These are phyloP conservation scores for Agrypnia vestita DNA, from an alignment of 1,140 invertebrate species.

Conservation along the genomic window DNA sequence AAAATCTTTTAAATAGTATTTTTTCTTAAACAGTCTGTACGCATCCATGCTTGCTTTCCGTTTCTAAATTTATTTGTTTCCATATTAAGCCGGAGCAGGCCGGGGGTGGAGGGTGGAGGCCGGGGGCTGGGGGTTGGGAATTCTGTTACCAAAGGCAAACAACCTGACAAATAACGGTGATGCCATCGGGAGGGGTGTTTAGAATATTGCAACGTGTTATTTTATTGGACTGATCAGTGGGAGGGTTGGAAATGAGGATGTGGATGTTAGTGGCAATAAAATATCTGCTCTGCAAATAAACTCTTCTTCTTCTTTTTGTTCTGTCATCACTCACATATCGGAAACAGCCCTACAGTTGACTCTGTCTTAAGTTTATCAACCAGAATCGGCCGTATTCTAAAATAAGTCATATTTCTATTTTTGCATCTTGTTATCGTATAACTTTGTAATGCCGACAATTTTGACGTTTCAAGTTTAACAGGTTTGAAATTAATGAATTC, in stretches of 20 bases:
- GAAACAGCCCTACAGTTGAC: too few relatives aligned
- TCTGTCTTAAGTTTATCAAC: too few relatives aligned
- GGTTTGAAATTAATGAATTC: too few relatives aligned
- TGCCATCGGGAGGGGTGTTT: not conserved
- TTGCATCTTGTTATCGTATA: too few relatives aligned
- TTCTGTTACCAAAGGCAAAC: constrained; percentile 45
- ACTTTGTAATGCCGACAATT: too few relatives aligned
- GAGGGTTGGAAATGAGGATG: not conserved
- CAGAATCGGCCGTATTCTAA: too few relatives aligned
- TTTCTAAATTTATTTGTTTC: constrained; percentile 51
- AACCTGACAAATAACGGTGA: constrained; percentile 46
- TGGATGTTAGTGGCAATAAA: too few relatives aligned
- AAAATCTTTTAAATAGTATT: not conserved
- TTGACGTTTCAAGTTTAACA: too few relatives aligned
- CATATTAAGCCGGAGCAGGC: constrained; percentile 41
- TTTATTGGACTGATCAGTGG: constrained; percentile 24
- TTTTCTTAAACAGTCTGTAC: constrained; percentile 29
- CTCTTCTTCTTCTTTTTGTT: too few relatives aligned
- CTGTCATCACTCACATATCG: too few relatives aligned
- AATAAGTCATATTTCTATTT: too few relatives aligned
- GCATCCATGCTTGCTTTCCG: constrained; percentile 24
- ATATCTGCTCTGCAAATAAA: too few relatives aligned
- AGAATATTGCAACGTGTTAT: constrained; percentile 23
- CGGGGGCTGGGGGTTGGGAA: constrained; percentile 15
- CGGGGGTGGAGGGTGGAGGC: not conserved